Evolutionary conservation across 2,888 invertebrate genomes (phyloP).

Genomic region (Cynaeus angustus): DNA sequence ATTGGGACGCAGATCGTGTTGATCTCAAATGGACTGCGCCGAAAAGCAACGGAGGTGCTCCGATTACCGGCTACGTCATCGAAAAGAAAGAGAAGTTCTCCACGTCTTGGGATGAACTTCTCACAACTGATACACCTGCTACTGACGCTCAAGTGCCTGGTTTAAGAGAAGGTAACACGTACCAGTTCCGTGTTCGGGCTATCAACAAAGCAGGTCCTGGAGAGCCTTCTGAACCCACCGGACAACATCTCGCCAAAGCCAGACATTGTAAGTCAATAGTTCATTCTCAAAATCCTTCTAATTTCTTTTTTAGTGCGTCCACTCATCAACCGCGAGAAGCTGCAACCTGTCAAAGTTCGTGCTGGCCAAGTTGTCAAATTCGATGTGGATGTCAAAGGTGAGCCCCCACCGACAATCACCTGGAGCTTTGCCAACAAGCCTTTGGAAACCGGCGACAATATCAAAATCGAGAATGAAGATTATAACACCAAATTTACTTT

Average conservation of each 20-base stretch:
- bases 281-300: too few relatives aligned
- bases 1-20: conserved; percentile 92
- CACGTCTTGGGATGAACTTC: conserved; percentile 86
- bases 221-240: conserved; percentile 92
- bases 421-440: conserved; percentile 84
- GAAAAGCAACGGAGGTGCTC: conserved; percentile 84
- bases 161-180: conserved; percentile 91
- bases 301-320: conserved; percentile 85
- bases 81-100: conserved; percentile 91
- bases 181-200: conserved; percentile 96
- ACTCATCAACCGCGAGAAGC: conserved; percentile 93
- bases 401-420: conserved; percentile 93
- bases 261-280: conserved; percentile 80
- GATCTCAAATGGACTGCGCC: conserved; percentile 90
- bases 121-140: conserved; percentile 82
- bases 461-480: conserved; percentile 91
- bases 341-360: conserved; percentile 90
- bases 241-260: conserved; percentile 90
- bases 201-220: conserved; percentile 96
- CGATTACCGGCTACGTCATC: conserved; percentile 89
- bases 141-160: conserved; percentile 90
- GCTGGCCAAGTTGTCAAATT: conserved; percentile 93
- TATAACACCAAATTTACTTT: conserved; percentile 92
- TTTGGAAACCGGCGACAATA: conserved; percentile 79
- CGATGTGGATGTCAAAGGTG: conserved; percentile 96